phyloP scores from a whole-genome alignment of 1,140 invertebrate species.

The Heliconius eleuchia region DNA sequence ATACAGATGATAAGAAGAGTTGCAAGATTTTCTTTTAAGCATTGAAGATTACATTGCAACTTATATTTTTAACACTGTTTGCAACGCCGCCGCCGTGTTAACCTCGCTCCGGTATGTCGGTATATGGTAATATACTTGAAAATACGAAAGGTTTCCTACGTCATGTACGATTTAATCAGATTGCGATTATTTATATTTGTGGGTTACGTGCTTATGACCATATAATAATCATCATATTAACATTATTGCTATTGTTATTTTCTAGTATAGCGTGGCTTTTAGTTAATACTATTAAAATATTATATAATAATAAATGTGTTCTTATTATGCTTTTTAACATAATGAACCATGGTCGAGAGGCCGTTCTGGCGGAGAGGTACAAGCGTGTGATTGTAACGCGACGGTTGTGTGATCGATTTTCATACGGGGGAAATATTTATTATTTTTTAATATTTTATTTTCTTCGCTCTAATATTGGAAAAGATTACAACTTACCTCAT shows the following conservation, averaged over 20 bases:
- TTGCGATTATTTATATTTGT: slow-evolving; percentile 13
- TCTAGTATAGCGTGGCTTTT: background rate
- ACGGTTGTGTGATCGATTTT: no score
- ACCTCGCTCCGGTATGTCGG: slow-evolving; percentile 43
- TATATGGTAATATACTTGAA: slow-evolving; percentile 41
- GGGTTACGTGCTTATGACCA: slow-evolving; percentile 1
- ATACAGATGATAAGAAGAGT: slow-evolving; percentile 22
- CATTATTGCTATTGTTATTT: background rate
- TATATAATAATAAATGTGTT: no score
- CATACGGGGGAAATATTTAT: no score
- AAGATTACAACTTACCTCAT: no score
- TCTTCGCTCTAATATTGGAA: no score
- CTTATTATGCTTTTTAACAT: no score
- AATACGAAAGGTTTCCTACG: slow-evolving; percentile 37
- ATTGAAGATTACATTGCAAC: slow-evolving; percentile 31
- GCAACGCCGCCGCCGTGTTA: slow-evolving; percentile 37
- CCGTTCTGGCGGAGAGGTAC: no score
- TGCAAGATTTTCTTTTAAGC: slow-evolving; percentile 19
- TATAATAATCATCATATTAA: background rate
- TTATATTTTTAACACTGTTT: slow-evolving; percentile 24
- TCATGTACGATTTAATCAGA: slow-evolving; percentile 30
- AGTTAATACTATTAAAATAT: background rate
- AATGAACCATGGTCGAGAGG: no score
- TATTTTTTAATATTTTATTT: no score
- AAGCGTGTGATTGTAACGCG: no score